Evolutionary conservation across 2,113 vertebrate genomes (phyloP).

Genomic region (Ivindomyrus marchei): DNA sequence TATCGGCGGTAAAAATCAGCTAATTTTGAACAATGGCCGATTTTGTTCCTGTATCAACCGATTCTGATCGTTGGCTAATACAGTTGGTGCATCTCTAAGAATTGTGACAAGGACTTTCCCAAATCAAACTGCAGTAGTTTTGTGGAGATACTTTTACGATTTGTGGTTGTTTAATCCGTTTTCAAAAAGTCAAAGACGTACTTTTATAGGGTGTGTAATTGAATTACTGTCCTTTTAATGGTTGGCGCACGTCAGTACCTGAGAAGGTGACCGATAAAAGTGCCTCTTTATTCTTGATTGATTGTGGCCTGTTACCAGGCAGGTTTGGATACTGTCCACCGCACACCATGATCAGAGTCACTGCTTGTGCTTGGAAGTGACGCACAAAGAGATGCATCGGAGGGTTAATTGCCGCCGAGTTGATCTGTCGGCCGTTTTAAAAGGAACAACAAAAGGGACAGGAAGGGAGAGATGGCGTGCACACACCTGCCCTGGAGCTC

Average conservation of each 20-base stretch:
- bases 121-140: slow-evolving; percentile 8
- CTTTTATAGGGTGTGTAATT: background rate
- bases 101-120: slow-evolving; percentile 17
- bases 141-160: background rate
- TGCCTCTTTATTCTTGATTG: background rate
- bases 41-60: background rate
- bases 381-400: no score
- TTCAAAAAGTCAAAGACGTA: background rate
- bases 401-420: background rate
- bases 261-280: background rate
- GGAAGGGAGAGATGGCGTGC: background rate
- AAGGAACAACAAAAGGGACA: background rate
- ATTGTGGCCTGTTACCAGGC: background rate
- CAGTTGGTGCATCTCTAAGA: background rate
- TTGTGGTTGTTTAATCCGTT: background rate
- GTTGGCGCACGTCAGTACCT: background rate
- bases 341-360: background rate
- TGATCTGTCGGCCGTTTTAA: background rate
- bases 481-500: slow-evolving; percentile 11
- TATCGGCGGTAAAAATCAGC: background rate
- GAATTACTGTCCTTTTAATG: background rate
- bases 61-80: background rate
- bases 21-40: background rate
- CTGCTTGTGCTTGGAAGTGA: background rate
- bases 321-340: background rate